Evolutionary conservation across 2,888 invertebrate genomes (phyloP), one percentile per base, ranked within the genome.

Genomic region (Meghimatium bilineatum): DNA sequence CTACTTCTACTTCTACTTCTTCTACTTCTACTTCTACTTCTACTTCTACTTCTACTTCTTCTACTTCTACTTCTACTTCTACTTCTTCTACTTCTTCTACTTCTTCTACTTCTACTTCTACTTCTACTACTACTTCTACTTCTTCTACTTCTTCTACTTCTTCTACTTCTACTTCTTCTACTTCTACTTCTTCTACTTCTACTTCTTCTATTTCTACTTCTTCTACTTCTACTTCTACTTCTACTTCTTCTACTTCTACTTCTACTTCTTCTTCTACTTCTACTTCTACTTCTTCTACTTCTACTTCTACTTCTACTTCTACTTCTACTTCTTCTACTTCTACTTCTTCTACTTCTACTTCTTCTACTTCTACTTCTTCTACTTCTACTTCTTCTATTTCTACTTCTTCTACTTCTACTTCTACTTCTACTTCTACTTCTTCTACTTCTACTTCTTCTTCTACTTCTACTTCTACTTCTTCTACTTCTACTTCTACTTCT

Each of bases 301-400:
- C 38, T 38, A 23, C 71, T 38, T 29, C 60, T 60, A 60, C 60
- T 60, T 60, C 60, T 60, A 23, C 60, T 56, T 23, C 32, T 56
- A 56, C 32, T 44, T 34, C 32, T 56, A 32, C 32, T 56, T 29
- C 60, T 56, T 12, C 60, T 56, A 32, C 52, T 77, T 56, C 32
- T 77, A 77, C 52, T 77, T 34, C 52, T 77, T 32, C 52, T 77
- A 32, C 52, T 77, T 56, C 52, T 77, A 56, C 52, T 77, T 56
- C 52, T 77, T 32, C 52, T 77, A 26, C 52, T 77, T 23, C 52
- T 77, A 17, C 52, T 77, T 17, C 52, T 77, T 29, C 52, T 77
- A 34, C 52, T 77, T 56, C 52, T 77, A 23, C 52, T 77, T 56
- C 36, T 77, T 29, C 60, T 77, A 56, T 60, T n/a, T n/a, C n/a